These are phyloP conservation scores for Entomobrya multifasciata DNA, from an alignment of 2,888 invertebrate genomes.

Conservation along the genomic window DNA sequence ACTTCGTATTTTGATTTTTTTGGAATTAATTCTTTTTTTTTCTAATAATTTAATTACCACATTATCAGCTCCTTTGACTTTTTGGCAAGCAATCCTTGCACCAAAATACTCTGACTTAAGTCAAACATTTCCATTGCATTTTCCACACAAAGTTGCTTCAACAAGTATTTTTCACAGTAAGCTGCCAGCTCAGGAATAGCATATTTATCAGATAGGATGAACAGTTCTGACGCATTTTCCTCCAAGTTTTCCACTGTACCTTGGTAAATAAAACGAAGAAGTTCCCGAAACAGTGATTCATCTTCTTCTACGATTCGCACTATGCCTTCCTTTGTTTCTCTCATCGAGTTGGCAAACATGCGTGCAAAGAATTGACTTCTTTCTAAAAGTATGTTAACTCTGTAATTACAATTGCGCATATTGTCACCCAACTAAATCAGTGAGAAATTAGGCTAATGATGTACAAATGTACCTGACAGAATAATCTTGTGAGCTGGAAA, in stretches of 20 bases:
- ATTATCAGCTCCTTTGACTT: constrained; percentile 72
- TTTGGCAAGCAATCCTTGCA: constrained; percentile 61
- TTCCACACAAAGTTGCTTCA: constrained; percentile 57
- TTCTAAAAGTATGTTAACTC: constrained; percentile 35
- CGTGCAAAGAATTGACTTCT: constrained; percentile 69
- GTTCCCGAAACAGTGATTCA: constrained; percentile 61
- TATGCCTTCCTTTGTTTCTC: constrained; percentile 68
- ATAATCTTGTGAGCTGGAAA: constrained; percentile 75
- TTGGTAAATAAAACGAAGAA: constrained; percentile 74
- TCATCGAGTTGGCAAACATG: constrained; percentile 72
- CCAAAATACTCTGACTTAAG: constrained; percentile 62
- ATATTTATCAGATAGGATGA: constrained; percentile 72
- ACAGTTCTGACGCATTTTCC: constrained; percentile 60
- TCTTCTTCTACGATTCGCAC: constrained; percentile 69
- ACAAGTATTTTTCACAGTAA: constrained; percentile 65
- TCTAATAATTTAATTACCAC: constrained; percentile 66
- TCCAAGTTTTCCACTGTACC: constrained; percentile 67
- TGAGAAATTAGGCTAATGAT: no score
- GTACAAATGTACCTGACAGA: constrained; percentile 74
- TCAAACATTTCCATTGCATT: constrained; percentile 75
- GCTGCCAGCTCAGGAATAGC: constrained; percentile 65
- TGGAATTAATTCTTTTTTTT: no score
- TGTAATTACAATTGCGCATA: not conserved
- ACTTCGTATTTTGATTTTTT: not conserved
- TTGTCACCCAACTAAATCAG: no score